Evolutionary conservation across 2,797 vertebrate species (phyloP), one percentile per base, ranked within the genome.

Genomic region (Phylloscopus collybita): DNA sequence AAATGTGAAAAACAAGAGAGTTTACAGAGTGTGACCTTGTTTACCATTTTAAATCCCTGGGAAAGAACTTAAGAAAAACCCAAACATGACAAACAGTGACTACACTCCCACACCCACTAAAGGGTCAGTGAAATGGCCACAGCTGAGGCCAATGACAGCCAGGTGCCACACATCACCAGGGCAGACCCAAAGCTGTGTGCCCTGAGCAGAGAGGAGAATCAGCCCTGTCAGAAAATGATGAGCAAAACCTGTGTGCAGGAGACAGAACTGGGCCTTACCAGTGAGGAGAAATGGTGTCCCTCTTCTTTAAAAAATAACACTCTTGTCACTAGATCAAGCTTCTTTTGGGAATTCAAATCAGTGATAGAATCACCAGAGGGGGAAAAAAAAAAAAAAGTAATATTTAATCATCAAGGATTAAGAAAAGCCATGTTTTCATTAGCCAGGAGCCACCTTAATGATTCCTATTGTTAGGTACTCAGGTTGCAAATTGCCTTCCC

Each of bases 231-330:
- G 27, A 13, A 64, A 42, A 18, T 40, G 44, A 83, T 20, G 7
- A 11, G 38, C 12, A 83, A 92, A 32, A 20, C 14, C 25, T 75
- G 13, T 4, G 6, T 3, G 16, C 19, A 49, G 16, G 15, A 29
- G 27, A 34, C 17, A 12, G 11, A 29, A 34, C 10, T 16, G 15
- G 16, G 6, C 1, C 0, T 40, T 34, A 36, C 4, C 4, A 50
- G 26, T 51, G 11, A 22, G 40, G 10, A 69, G 40, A 60, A 82
- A 42, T 36, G 0, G 9, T 38, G 16, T 7, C 4, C 5, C 2
- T 5, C 7, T 13, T 9, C 10, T n/a, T 42, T 16, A 17, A 34
- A 62, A n/a, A 36, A 34, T 11, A 36, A 13, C 13, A 34, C 7
- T 73, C 12, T 4, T 88, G 26, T 26, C 23, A 75, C 6, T 11